These are phyloP conservation scores for Psophia crepitans DNA, from an alignment of 2,113 vertebrate species.

Conservation along the genomic window DNA sequence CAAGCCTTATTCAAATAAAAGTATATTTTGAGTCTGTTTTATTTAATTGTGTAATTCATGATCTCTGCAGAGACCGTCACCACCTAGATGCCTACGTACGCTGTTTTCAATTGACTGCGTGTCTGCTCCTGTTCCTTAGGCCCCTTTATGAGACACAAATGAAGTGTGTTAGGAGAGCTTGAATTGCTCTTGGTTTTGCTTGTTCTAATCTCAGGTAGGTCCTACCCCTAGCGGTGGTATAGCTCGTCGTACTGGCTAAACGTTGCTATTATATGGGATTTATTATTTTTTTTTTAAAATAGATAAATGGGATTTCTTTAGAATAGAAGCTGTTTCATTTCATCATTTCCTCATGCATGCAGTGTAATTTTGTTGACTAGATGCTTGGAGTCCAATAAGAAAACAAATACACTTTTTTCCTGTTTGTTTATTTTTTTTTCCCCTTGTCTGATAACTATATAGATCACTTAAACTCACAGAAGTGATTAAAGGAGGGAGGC, in stretches of 20 bases:
- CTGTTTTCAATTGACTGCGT: not conserved
- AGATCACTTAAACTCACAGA: not conserved
- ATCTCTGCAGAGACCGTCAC: not conserved
- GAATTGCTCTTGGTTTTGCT: not conserved
- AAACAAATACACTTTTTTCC: not conserved
- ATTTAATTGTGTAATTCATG: not conserved
- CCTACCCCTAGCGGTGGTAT: no score
- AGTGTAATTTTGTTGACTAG: not conserved
- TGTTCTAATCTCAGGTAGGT: not conserved
- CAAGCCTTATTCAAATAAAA: not conserved
- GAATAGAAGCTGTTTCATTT: not conserved
- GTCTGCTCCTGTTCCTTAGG: not conserved
- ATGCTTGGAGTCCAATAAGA: not conserved
- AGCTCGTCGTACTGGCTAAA: not conserved
- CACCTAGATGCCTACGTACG: fast-evolving
- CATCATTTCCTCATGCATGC: not conserved
- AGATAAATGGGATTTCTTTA: not conserved
- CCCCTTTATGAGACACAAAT: not conserved
- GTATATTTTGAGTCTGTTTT: not conserved
- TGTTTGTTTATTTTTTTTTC: not conserved
- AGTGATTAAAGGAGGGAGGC: not conserved
- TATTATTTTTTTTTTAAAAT: not conserved
- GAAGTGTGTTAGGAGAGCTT: not conserved
- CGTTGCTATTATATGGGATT: not conserved
- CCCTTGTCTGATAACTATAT: not conserved